Evolutionary conservation across 2,797 vertebrate species (phyloP), one percentile per base, ranked within the genome.

Genomic region (Sciurus vulgaris): DNA sequence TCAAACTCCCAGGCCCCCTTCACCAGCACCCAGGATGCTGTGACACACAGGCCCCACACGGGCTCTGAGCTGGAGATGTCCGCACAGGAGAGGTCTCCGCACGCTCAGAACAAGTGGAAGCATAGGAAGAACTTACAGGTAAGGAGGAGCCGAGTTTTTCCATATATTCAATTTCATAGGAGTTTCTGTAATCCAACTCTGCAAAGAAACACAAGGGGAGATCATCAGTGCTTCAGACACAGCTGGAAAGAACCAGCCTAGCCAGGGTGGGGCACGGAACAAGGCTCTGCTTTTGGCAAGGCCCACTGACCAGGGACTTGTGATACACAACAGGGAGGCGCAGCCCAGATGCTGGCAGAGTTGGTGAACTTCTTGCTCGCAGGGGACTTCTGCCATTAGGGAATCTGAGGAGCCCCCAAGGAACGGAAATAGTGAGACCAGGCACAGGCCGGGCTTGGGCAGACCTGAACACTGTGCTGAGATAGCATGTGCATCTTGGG

Each of bases 101-200:
- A 2, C 28, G 14, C 33, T 59, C 67, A 22, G 0, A 6, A 44
- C 26, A 28, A 18, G 28, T n/a, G 69, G 22, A 17, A 85, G 44
- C 38, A 47, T 0, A 24, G 61, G 65, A 56, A 51, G 69, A 98
- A 99, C 99, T 99, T 98, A 99, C 99, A 96, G 99, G 99, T 89
- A 99, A 99, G 91, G 99, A 99, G 59, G 99, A 99, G 96, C 99
- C 99, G 79, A 99, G 99, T 98, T 99, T 99, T 98, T 99, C 99
- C 99, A 99, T 99, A 98, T 99, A 99, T 97, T 99, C 99, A 93
- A 99, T 99, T 98, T 99, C 99, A 98, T 99, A 99, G 20, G 98
- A 98, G 95, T 98, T 98, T 95, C 98, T 98, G 98, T 98, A 99
- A 96, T 99, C 99, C 98, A 99, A 91, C 88, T 98, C 99, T 99